Evolutionary conservation across 2,888 invertebrate genomes (phyloP), one percentile per base, ranked within the genome.

Genomic region (Ectobius pallidus): DNA sequence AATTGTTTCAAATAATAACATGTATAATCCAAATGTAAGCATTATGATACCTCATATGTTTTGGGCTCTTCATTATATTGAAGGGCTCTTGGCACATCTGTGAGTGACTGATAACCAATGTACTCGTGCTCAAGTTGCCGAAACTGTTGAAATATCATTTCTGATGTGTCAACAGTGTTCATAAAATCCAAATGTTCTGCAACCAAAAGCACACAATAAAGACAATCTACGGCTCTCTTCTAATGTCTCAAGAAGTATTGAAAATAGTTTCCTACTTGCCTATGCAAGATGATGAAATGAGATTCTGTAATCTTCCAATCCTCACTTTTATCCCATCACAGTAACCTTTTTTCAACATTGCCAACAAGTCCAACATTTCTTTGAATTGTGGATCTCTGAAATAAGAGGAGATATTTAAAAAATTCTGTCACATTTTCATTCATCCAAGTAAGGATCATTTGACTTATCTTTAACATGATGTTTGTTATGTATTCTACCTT

Each of bases 261-360:
- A 34, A 34, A 34, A 34, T 34, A 11, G 34, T 34, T 6, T 34
- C 7, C 34, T 34, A 25, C 80, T 82, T 84, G 92, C 94, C 94
- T 81, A 97, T 94, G 81, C 99, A 99, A 4, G 98, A 97, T 78
- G 98, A 97, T n/a, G 97, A 95, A 76, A 99, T 94, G 70, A 99
- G 87, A 85, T 99, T 99, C 88, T 99, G 95, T 73, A 95, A 84
- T 27, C 95, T 87, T 0, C 99, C 99, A 70, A 98, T 92, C 76
- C 98, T 89, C 62, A 99, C 97, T 85, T 98, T 96, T 78, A 98
- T 92, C 49, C 96, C 96, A 82, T 97, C 96, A 81, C 98, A 96
- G 81, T 95, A 93, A 1, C 99, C 99, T 82, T 96, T 96, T 84
- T 99, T 99, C 67, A 99, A 86, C 93, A 96, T 96, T 7, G 99